phyloP scores from a whole-genome alignment of 2,888 invertebrate species.

The Troides aeacus region DNA sequence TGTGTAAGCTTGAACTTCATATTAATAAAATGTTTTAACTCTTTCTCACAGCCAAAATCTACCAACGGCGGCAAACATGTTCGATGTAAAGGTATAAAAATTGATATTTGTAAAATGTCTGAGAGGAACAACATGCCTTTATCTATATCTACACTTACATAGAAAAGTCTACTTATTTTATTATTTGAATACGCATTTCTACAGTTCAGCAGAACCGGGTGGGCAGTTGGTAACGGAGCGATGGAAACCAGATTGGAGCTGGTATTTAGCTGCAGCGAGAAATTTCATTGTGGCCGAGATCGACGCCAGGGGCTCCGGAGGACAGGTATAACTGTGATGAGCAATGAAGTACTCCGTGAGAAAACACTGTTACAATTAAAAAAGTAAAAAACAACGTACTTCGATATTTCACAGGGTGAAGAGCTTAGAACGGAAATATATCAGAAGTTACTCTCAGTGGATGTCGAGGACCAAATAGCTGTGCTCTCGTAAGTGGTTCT shows the following conservation, averaged over 20 bases:
- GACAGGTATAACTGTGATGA: conserved; percentile 55
- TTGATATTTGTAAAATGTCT: too few species aligned
- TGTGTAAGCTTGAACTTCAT: conserved; percentile 77
- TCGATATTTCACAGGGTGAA: conserved; percentile 83
- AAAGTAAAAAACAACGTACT: background rate
- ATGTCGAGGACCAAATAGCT: conserved; percentile 88
- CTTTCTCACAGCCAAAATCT: too few species aligned
- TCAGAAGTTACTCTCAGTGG: conserved; percentile 85
- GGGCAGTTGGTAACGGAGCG: conserved; percentile 91
- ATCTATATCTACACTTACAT: too few species aligned
- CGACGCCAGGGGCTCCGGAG: conserved; percentile 93
- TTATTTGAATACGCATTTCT: background rate
- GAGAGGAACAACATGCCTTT: too few species aligned
- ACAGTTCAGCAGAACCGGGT: conserved; percentile 82
- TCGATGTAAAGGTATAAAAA: too few species aligned
- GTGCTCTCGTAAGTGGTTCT: conserved; percentile 78
- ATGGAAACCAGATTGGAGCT: conserved; percentile 90
- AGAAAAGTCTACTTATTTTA: too few species aligned
- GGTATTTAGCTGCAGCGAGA: conserved; percentile 89
- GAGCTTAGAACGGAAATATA: conserved; percentile 86
- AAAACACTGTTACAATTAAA: too few species aligned
- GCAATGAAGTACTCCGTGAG: too few species aligned
- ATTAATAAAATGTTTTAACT: too few species aligned
- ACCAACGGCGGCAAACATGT: too few species aligned
- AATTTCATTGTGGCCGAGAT: conserved; percentile 93